Evolutionary conservation across 2,797 vertebrate species (phyloP).

Genomic region (Hoplostethus atlanticus): DNA sequence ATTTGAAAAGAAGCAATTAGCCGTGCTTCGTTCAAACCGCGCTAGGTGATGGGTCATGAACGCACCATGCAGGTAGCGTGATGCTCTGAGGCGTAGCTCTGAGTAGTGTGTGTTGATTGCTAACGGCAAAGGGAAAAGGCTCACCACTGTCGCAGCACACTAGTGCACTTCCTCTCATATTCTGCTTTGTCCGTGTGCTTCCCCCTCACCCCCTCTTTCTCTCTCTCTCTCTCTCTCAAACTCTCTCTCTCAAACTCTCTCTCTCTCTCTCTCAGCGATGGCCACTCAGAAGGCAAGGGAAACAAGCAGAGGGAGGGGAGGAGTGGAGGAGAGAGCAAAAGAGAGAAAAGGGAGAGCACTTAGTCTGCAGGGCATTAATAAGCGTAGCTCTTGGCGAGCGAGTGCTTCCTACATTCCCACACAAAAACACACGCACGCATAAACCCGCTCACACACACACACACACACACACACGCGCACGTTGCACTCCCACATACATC

Average conservation of each 20-base stretch:
- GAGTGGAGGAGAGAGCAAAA: constrained; percentile 64
- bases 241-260: constrained; percentile 22
- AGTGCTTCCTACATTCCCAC: constrained; percentile 75
- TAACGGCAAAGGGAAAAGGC: constrained; percentile 54
- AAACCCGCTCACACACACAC: constrained; percentile 6
- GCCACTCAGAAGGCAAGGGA: constrained; percentile 62
- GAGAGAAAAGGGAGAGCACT: constrained; percentile 72
- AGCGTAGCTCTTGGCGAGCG: constrained; percentile 76
- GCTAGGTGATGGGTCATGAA: constrained; percentile 40
- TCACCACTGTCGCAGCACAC: constrained; percentile 50
- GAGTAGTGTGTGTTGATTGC: constrained; percentile 69
- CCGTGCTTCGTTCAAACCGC: constrained; percentile 28
- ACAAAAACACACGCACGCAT: constrained; percentile 59
- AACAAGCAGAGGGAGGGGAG: constrained; percentile 50
- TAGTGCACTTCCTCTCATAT: constrained; percentile 68
- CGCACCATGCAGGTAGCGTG: constrained; percentile 36
- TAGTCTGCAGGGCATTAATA: constrained; percentile 82
- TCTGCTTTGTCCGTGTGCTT: constrained; percentile 58
- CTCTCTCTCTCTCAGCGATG: constrained; percentile 55
- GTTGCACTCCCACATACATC: constrained; percentile 30
- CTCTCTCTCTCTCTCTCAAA: constrained; percentile 13
- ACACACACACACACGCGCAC: constrained; percentile 17
- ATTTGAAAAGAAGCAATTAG: constrained; percentile 45
- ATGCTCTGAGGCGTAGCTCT: constrained; percentile 38
- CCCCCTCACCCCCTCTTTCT: neutral